Base-by-base conservation (phyloP, 2,113 vertebrate genomes). In the Nanorana parkeri region DNA sequence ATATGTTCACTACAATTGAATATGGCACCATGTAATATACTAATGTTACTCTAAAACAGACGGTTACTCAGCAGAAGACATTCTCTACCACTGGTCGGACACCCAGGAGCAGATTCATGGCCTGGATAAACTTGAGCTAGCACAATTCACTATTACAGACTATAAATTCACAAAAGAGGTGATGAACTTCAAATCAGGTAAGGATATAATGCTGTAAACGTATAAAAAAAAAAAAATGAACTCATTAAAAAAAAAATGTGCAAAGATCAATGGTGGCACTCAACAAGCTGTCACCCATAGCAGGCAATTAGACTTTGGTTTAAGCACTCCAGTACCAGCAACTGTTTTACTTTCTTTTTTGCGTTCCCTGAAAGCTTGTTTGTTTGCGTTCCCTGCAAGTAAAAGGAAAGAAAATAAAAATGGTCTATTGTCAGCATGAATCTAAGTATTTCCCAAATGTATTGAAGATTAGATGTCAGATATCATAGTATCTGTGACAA, bases 171-270 rank as follows among this genome's bases (percentile, higher is more conserved):
- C 94, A 81, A 97, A 96, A 0, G 96, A 99, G 87, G 91, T 95
- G 67, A 92, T 96, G 95, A 99, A 98, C 89, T 97, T 98, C 87
- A 99, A 99, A 91, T 97, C 96, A 1, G 97, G 97, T 98, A 90
- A 93, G 6, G 36, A 21, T 15, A 11, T 21, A 17, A 61, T 11
- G 19, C 41, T 47, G 41, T 47, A 11, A 13, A 47, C 13, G 13
- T 47, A 47, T 15, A 13, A 1, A 13, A 47, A 13, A 47, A 11
- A 47, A 41, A 1, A 13, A n/a, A n/a, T n/a, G n/a, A n/a, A n/a
- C n/a, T n/a, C n/a, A n/a, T n/a, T 15, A 13, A 1, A 13, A 47
- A 13, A 47, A 11, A 47, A 41, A 1, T 10, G 41, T 47, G 13
- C 41, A 47, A 47, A 15, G 13, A 13, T 7, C 32, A 36, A 36